Evolutionary conservation across 2,888 invertebrate genomes (phyloP), one percentile per base, ranked within the genome.

Genomic region (Melieria crassipennis): DNA sequence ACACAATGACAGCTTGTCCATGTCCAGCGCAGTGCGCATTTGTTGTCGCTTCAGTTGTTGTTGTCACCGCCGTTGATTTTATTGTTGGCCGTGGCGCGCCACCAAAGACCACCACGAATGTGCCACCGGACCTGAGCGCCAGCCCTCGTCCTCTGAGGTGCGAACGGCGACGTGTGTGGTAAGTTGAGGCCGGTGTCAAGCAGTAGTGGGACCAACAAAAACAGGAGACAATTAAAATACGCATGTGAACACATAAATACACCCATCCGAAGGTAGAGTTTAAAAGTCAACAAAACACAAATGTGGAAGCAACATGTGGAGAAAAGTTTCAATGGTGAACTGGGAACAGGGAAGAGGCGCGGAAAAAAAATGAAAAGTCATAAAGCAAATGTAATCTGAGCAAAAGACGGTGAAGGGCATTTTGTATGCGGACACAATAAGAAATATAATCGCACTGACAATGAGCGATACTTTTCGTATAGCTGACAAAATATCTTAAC

Each of bases 311-410:
- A 52, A 52, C 7, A 52, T 7, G 13, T 7, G 13, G 7, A 6
- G 13, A 9, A 52, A 52, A 4, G 9, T 2, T 10, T 10, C 9
- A 50, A 50, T 3, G 11, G 9, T 4, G 13, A 5, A 52, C n/a
- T n/a, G 13, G 52, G 13, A 52, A n/a, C n/a, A n/a, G 52, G 11
- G 11, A 5, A 11, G 52, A 52, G 52, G 13, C 52, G 52, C 30
- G 30, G 30, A 3, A 52, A 52, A 9, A 52, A 52, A 52, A 7
- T 52, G 52, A 52, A 52, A 52, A 52, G 52, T 52, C 52, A 52
- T 52, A 52, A 52, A 52, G 52, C 52, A 52, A 52, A 52, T 13
- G 52, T 52, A 52, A 52, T 13, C 52, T 9, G 52, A 52, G 52
- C 52, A 52, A 52, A 52, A 52, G 6, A 52, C 30, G 13, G 52